Percentiles rank a stretch among this genome's conserved stretches.
phyloP scores from a whole-genome alignment of 2,888 invertebrate genomes.

The Dexiosoma caninum region DNA sequence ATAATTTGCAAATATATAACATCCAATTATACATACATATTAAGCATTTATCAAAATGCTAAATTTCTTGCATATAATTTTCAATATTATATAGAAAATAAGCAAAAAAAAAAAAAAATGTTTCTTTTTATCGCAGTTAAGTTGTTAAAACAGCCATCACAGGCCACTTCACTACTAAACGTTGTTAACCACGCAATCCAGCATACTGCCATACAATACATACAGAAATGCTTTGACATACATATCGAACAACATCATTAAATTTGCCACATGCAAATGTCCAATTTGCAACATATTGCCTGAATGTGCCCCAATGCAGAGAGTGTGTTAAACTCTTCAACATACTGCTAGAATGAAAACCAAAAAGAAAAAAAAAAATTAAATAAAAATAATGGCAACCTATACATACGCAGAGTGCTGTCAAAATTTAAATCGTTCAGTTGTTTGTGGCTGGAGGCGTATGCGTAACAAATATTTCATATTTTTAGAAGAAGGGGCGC shows the following conservation, averaged over 20 bases:
- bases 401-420: background rate
- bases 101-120: background rate
- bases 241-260: constrained; percentile 39
- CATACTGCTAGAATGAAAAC: too few relatives aligned
- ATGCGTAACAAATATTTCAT: background rate
- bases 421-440: constrained; percentile 10
- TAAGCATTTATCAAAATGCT: background rate
- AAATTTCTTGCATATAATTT: background rate
- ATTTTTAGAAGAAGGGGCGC: too few relatives aligned
- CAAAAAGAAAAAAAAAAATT: too few relatives aligned
- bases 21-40: background rate
- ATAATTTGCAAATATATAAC: background rate
- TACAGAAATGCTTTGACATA: constrained; percentile 11
- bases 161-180: constrained; percentile 35
- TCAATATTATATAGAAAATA: background rate
- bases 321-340: background rate
- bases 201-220: background rate
- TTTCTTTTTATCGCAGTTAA: too few relatives aligned
- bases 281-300: constrained; percentile 35
- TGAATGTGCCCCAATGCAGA: background rate
- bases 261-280: constrained; percentile 50
- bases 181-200: constrained; percentile 52
- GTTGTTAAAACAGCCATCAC: constrained; percentile 34
- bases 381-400: too few relatives aligned
- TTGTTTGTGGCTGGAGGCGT: constrained; percentile 5